These are phyloP conservation scores for Agrochola lychnidis DNA, from an alignment of 2,888 invertebrate genomes.

Conservation along the genomic window DNA sequence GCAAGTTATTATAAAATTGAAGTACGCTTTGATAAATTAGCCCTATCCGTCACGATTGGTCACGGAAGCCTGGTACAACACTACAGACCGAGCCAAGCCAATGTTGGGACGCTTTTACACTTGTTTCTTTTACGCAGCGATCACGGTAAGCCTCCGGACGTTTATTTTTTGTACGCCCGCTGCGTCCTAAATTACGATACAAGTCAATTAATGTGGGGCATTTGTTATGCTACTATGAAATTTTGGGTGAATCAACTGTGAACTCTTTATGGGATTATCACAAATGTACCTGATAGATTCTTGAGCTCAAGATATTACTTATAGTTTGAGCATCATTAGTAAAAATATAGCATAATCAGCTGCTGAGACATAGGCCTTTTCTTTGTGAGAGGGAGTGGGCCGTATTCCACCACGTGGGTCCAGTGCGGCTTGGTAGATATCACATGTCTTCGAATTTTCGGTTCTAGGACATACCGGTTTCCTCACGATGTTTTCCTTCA, in stretches of 20 bases:
- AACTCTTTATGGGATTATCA: conserved; percentile 22
- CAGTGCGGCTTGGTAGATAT: too few species aligned
- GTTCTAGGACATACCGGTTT: too few species aligned
- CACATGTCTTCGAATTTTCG: too few species aligned
- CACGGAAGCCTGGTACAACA: conserved; percentile 82
- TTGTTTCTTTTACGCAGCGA: conserved; percentile 64
- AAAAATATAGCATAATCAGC: neutral
- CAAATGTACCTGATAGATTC: conserved; percentile 7
- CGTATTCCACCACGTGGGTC: too few species aligned
- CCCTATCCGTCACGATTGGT: conserved; percentile 89
- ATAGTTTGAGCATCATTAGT: neutral
- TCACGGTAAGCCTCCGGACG: conserved; percentile 29
- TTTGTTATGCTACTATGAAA: conserved; percentile 54
- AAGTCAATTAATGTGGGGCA: conserved; percentile 60
- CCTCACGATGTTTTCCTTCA: neutral
- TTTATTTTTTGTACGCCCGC: conserved; percentile 57
- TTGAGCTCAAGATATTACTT: neutral
- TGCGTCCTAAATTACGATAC: conserved; percentile 63
- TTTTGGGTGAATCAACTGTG: conserved; percentile 30
- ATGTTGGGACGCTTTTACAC: conserved; percentile 68
- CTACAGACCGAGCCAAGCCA: conserved; percentile 55
- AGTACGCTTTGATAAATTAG: conserved; percentile 88
- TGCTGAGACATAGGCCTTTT: too few species aligned
- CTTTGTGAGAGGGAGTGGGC: too few species aligned
- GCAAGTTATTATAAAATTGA: conserved; percentile 88